Evolutionary conservation across 2,888 invertebrate species (phyloP), one percentile per base, ranked within the genome.

Genomic region (Dynastes hyllus): DNA sequence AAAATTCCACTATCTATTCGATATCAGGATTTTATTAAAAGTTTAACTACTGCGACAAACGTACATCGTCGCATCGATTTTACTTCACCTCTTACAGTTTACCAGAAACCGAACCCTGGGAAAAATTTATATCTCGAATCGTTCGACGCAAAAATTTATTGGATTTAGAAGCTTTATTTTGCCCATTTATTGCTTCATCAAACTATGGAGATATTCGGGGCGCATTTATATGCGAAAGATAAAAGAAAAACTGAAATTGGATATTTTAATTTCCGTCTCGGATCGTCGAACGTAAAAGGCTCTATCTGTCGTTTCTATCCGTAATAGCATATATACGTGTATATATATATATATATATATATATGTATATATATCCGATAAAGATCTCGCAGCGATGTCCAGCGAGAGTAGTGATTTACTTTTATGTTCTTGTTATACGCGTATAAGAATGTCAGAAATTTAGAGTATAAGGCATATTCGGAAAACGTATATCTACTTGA

Each of bases 261-360:
- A 61, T 75, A 75, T 75, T 75, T 75, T 75, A 75, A 75, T 75
- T 75, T 75, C 73, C 73, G 40, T 75, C 61, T 61, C 27, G 29
- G 61, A 27, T 45, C 61, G 45, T 75, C 40, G 73, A 75, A 75
- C 61, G 45, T 61, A 75, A 45, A 61, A 50, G 22, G 55, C n/a
- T 32, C 32, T 71, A 71, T 71, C 71, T 29, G 55, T 2, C 55
- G 32, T 32, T 71, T 70, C 55, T 71, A 37, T 29, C 71, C 71
- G 9, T 71, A 71, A 71, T 40, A 66, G 27, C 55, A 22, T 58
- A 58, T 58, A 58, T 58, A 58, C 8, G 55, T 45, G 8, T 45
- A 45, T 2, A 8, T 45, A 45, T 11, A 16, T 45, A 45, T 2
- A 8, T 45, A 45, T 11, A 16, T 16, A 0, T 16, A 16, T 22